Evolutionary conservation across 2,113 vertebrate species (phyloP).

Genomic region (Cyprinodon variegatus): DNA sequence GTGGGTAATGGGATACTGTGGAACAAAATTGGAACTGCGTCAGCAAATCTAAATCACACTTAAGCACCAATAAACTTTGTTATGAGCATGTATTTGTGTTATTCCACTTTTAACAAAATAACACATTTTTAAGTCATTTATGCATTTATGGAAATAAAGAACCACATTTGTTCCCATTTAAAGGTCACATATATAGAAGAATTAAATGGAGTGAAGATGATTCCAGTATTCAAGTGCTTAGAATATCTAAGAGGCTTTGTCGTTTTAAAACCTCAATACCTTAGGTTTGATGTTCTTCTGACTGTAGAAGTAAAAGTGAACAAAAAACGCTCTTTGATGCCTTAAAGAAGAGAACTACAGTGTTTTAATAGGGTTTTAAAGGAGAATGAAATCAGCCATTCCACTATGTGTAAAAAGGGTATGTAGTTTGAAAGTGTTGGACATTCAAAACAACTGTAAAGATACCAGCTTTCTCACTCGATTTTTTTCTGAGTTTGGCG

Average conservation of each 20-base stretch:
- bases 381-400: not conserved
- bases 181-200: too few species aligned
- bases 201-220: not conserved
- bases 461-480: not conserved
- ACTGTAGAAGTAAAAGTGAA: not conserved
- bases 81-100: not conserved
- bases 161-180: too few species aligned
- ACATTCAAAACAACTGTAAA: not conserved
- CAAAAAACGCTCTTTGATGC: not conserved
- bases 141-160: too few species aligned
- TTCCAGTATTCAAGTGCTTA: not conserved
- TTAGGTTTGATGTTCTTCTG: not conserved
- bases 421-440: not conserved
- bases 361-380: not conserved
- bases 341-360: too few species aligned
- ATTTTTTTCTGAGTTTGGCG: too few species aligned
- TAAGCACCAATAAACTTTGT: conserved; percentile 4
- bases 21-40: conserved; percentile 46
- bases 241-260: not conserved
- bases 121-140: too few species aligned
- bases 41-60: conserved; percentile 46
- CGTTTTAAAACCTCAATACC: not conserved
- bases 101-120: not conserved
- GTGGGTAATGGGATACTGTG: conserved; percentile 59
- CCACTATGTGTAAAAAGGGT: not conserved